A percentile compares a stretch with the other conserved stretches of the same genome.
phyloP scores from a whole-genome alignment of 2,113 vertebrate species.

The Delphinapterus leucas region DNA sequence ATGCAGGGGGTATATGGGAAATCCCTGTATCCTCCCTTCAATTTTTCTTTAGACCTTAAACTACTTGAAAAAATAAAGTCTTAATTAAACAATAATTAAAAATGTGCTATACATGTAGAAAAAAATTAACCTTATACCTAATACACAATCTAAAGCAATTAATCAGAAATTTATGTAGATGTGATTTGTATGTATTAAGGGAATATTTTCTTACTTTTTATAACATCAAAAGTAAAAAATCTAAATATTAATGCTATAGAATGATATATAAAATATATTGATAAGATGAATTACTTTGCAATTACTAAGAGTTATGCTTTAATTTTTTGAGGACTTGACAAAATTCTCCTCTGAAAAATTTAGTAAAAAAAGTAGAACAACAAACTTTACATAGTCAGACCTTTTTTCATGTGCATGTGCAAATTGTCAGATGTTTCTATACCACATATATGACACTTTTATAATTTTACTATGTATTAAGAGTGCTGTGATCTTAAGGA shows the following conservation, averaged over 20 bases:
- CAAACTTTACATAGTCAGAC: background rate
- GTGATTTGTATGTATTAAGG: background rate
- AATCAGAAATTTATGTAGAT: background rate
- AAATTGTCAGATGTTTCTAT: background rate
- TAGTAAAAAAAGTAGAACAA: background rate
- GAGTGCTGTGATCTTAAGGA: background rate
- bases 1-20: background rate
- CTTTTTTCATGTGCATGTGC: background rate
- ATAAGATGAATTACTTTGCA: background rate
- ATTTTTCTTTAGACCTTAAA: background rate
- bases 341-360: background rate
- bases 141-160: background rate
- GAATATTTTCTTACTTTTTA: background rate
- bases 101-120: background rate
- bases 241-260: background rate
- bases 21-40: background rate
- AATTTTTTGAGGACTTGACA: background rate
- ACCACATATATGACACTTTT: background rate
- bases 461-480: background rate
- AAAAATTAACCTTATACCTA: background rate
- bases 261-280: background rate
- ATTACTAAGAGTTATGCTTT: background rate
- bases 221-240: background rate
- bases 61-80: background rate
- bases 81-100: background rate